A percentile compares a stretch with the other conserved stretches of the same genome.
phyloP scores from a whole-genome alignment of 2,888 invertebrate genomes.

The Callyntrura sp. region DNA sequence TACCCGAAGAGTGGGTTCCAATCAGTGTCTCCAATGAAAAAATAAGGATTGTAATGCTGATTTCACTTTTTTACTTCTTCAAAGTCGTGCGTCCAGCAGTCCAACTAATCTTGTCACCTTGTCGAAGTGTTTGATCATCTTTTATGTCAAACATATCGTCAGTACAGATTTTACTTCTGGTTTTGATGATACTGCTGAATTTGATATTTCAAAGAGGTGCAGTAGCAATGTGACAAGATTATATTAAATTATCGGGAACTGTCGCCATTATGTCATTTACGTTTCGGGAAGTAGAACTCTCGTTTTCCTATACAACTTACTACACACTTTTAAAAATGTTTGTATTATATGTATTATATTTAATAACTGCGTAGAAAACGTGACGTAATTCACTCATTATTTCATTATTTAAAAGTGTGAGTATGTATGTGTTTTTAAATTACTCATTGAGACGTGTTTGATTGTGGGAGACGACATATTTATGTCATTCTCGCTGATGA shows the following conservation, averaged over 20 bases:
- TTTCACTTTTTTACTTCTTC: conserved; percentile 7
- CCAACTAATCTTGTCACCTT: conserved; percentile 59
- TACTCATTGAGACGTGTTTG: conserved; percentile 22
- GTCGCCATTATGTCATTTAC: conserved; percentile 24
- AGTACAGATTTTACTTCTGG: conserved; percentile 28
- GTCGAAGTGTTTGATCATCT: conserved; percentile 45
- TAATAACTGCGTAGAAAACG: conserved; percentile 22
- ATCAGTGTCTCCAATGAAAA: neutral
- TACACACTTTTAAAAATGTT: conserved; percentile 6
- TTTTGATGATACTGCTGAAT: conserved; percentile 25
- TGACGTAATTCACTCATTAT: conserved; percentile 30
- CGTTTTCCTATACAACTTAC: neutral
- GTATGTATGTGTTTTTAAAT: neutral
- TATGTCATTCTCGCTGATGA: conserved; percentile 36
- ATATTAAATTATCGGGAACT: neutral
- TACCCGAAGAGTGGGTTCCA: neutral
- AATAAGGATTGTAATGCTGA: neutral
- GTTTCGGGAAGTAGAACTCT: conserved; percentile 35
- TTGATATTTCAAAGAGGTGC: neutral
- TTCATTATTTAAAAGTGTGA: neutral
- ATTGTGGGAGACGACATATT: conserved; percentile 12
- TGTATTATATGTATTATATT: conserved; percentile 67
- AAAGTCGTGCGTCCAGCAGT: conserved; percentile 21
- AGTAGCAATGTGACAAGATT: neutral
- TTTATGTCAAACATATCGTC: neutral